Conservation (phyloP, 2,797 vertebrate species). For the Lithobates sylvaticus region DNA sequence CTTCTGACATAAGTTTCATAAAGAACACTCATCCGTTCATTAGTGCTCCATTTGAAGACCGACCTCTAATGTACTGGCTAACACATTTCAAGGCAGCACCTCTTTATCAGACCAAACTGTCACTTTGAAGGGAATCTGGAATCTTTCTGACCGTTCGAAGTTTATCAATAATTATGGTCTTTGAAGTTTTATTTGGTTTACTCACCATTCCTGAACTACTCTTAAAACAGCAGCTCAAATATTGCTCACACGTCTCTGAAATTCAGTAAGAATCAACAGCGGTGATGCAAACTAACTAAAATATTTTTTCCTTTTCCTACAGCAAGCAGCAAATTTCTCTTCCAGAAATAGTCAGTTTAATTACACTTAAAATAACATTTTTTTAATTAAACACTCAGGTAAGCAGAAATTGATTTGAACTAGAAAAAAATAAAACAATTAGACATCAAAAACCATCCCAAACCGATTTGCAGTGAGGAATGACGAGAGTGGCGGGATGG, state of each 20-base stretch:
- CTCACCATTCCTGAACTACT: background rate
- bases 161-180: background rate
- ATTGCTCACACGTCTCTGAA: slow-evolving; percentile 29
- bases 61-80: too few species aligned
- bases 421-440: slow-evolving; percentile 94
- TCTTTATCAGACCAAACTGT: too few species aligned
- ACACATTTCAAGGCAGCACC: too few species aligned
- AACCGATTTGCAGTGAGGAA: slow-evolving; percentile 34
- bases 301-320: slow-evolving; percentile 67
- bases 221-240: background rate
- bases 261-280: slow-evolving; percentile 16
- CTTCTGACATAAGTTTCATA: too few species aligned
- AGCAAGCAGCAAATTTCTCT: slow-evolving; percentile 77
- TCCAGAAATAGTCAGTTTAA: slow-evolving; percentile 92
- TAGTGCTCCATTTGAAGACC: too few species aligned
- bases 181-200: background rate
- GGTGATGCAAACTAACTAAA: slow-evolving; percentile 37
- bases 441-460: slow-evolving; percentile 87
- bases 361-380: slow-evolving; percentile 96
- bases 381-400: slow-evolving; percentile 96
- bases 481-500: slow-evolving; percentile 32
- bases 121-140: too few species aligned
- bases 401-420: slow-evolving; percentile 91
- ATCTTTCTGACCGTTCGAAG: background rate
- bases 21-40: too few species aligned